phyloP scores from a whole-genome alignment of 2,797 vertebrate genomes.

The Neoniphon sammara region DNA sequence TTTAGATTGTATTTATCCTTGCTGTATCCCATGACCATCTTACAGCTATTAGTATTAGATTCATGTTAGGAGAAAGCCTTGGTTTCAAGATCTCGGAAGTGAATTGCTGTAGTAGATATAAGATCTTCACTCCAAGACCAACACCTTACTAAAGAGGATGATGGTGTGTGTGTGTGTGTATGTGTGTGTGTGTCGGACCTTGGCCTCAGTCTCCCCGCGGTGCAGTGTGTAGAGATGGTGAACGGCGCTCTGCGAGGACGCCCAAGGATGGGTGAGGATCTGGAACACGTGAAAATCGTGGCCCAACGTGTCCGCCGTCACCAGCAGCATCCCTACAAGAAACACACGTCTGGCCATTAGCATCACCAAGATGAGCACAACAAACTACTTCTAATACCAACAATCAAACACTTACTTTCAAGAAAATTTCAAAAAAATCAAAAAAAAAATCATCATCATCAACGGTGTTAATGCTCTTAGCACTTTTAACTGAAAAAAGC shows the following conservation, averaged over 20 bases:
- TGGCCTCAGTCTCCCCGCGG: conserved; percentile 98
- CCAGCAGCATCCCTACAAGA: conserved; percentile 93
- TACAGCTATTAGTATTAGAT: too few species aligned
- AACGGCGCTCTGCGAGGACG: conserved; percentile 95
- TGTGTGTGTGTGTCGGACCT: conserved; percentile 83
- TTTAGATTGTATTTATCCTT: too few species aligned
- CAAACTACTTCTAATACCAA: too few species aligned
- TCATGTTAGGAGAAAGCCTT: too few species aligned
- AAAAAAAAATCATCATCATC: not conserved
- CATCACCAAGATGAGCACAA: too few species aligned
- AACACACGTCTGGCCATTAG: conserved; percentile 20
- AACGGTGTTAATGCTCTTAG: too few species aligned
- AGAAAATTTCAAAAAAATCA: not conserved
- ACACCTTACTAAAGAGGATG: not conserved
- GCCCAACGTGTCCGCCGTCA: conserved; percentile 95
- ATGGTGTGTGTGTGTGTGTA: conserved; percentile 9
- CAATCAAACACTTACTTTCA: not conserved
- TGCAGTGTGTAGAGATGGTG: conserved; percentile 98
- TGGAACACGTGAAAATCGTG: conserved; percentile 99
- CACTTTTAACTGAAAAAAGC: too few species aligned
- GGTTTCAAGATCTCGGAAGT: too few species aligned
- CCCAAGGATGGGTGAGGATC: conserved; percentile 97
- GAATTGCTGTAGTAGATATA: not conserved
- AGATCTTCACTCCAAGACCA: not conserved
- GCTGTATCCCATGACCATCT: too few species aligned